Base-by-base conservation (phyloP, 2,888 invertebrate genomes). In the Cantharis lateralis region DNA sequence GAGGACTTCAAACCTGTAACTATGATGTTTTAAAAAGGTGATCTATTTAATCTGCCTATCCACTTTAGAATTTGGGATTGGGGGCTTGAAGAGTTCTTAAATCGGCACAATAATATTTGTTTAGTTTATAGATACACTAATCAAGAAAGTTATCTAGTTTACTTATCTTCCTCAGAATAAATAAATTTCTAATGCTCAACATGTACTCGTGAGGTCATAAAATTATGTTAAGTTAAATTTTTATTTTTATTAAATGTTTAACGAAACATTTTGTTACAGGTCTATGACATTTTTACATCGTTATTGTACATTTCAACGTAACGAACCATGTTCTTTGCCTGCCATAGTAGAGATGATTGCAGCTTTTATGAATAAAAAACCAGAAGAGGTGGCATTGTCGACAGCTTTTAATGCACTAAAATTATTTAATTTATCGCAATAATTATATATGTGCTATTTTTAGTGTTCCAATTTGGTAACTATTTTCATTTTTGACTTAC, bases 281-380 rank as follows among this genome's bases (percentile, higher is more conserved):
- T 95, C 95, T 61, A 91, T 94, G 90, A 93, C 91, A 82, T 95
- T 95, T 88, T 90, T 96, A 84, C 94, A 95, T 87, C 92, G 97
- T 82, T 97, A 97, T 89, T 97, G 97, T 89, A 96, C 97, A 80
- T 98, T 98, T 90, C 97, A 98, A 89, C 92, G 98, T 82, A 98
- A 98, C 89, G 98, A 98, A 89, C 98, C 98, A 0, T 98, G 98
- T 88, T 95, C 97, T 66, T 89, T 98, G 81, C 96, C 98, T 10
- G 96, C 96, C 64, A 94, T 97, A 72, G 95, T 97, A 68, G 98
- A 98, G 89, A 93, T 98, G 92, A 94, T 97, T 80, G 96, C 97
- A n/a, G 96, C 96, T 16, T 96, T 97, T 88, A 93, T 96, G 90
- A 93, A 93, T 72, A 94, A 93, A 86, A 93, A 93, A 64, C 96